Conservation (phyloP, 2,797 vertebrate species). For the Lagorchestes hirsutus region DNA sequence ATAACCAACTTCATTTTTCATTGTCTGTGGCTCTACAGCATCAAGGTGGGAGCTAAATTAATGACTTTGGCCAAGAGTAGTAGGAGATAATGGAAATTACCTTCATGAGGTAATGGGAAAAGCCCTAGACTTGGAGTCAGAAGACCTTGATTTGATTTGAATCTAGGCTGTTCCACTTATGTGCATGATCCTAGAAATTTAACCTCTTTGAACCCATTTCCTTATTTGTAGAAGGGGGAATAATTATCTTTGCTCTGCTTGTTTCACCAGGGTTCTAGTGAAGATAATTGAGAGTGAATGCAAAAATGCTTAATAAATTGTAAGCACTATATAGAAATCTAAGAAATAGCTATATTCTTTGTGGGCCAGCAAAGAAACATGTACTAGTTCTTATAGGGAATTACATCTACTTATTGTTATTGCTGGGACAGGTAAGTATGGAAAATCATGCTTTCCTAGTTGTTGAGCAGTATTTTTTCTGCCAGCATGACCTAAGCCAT, state of each 20-base stretch:
- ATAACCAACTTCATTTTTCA: background rate
- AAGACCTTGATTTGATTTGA: background rate
- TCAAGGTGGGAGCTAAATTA: background rate
- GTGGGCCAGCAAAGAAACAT: background rate
- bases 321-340: background rate
- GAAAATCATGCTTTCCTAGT: background rate
- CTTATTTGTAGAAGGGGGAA: background rate
- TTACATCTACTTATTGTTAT: background rate
- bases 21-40: background rate
- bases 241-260: background rate
- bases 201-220: background rate
- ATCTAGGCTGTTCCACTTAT: background rate
- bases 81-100: no score
- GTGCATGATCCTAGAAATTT: background rate
- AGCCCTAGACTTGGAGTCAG: background rate
- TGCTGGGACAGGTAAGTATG: background rate
- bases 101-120: background rate
- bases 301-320: background rate
- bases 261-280: background rate
- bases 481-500: background rate
- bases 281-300: background rate
- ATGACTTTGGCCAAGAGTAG: background rate
- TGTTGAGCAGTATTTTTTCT: background rate
- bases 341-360: background rate
- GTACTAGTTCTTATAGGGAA: background rate